These are phyloP conservation scores for Coelopa frigida DNA, from an alignment of 1,140 invertebrate genomes.

Conservation along the genomic window DNA sequence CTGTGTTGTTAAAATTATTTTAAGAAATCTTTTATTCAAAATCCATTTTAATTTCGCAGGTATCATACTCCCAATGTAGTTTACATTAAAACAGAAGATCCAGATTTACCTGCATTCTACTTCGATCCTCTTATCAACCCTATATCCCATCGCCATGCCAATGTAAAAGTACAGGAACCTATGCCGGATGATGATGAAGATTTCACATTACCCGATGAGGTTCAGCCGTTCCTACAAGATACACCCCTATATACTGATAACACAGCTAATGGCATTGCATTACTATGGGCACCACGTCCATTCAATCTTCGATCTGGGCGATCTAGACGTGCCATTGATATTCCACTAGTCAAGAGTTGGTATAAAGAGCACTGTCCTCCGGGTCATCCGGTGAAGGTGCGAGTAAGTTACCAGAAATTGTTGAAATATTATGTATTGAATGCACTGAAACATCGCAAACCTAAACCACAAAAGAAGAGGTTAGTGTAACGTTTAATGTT, in stretches of 20 bases:
- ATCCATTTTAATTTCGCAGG: conserved; percentile 51
- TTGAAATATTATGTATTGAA: conserved; percentile 98
- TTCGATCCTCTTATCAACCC: conserved; percentile 99
- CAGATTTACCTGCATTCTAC: conserved; percentile 99
- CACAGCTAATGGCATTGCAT: conserved; percentile 96
- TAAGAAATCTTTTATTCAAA: not conserved
- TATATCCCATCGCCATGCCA: conserved; percentile 88
- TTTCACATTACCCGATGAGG: conserved; percentile 82
- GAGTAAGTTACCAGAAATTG: conserved; percentile 98
- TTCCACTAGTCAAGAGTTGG: conserved; percentile 97
- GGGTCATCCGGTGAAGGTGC: conserved; percentile 97
- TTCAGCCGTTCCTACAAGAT: conserved; percentile 89
- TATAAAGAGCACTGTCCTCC: conserved; percentile 97
- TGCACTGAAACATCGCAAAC: conserved; percentile 91
- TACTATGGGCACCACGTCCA: conserved; percentile 97
- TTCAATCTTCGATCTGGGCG: conserved; percentile 92
- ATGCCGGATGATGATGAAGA: conserved; percentile 92
- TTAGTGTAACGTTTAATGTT: conserved; percentile 32
- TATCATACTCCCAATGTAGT: conserved; percentile 99
- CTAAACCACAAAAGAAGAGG: conserved; percentile 98
- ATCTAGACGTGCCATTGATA: conserved; percentile 85
- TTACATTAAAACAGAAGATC: conserved; percentile 99
- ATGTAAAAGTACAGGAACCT: conserved; percentile 63
- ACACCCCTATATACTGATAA: conserved; percentile 96
- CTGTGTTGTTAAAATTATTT: not conserved